These are phyloP conservation scores for Elegia similella DNA, from an alignment of 2,888 invertebrate genomes.

Conservation along the genomic window DNA sequence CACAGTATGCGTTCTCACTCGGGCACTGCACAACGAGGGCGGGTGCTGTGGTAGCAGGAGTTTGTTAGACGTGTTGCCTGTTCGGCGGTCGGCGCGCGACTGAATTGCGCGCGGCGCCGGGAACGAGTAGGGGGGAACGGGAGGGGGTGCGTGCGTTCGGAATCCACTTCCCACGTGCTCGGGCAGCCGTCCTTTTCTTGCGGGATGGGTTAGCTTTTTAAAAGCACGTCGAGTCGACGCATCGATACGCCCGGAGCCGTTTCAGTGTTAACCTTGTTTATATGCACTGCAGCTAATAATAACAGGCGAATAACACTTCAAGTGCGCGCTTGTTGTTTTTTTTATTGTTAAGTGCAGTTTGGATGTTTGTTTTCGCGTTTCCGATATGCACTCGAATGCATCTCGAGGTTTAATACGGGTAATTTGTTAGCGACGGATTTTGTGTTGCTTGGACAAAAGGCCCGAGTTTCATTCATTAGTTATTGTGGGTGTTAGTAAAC, in stretches of 20 bases:
- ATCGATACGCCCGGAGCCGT: slow-evolving; percentile 73
- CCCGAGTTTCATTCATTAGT: not conserved
- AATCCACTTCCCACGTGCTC: slow-evolving; percentile 80
- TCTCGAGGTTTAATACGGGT: not conserved
- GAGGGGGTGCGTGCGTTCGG: slow-evolving; percentile 78
- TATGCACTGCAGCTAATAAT: slow-evolving; percentile 78
- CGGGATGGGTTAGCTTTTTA: slow-evolving; percentile 79
- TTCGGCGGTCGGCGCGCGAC: slow-evolving; percentile 78
- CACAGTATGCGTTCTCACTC: slow-evolving; percentile 72
- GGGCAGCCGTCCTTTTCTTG: slow-evolving; percentile 70
- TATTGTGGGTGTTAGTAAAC: slow-evolving; percentile 1
- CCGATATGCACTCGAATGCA: slow-evolving; percentile 31
- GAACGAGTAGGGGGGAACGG: slow-evolving; percentile 46
- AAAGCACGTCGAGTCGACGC: slow-evolving; percentile 72
- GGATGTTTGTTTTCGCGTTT: slow-evolving; percentile 53
- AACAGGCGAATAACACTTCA: slow-evolving; percentile 67
- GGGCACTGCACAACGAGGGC: slow-evolving; percentile 70
- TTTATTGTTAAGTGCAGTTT: slow-evolving; percentile 55
- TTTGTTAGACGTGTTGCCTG: slow-evolving; percentile 53
- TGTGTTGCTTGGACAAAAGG: not conserved
- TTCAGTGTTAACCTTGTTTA: slow-evolving; percentile 75
- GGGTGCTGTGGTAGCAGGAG: slow-evolving; percentile 40
- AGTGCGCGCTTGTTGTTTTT: slow-evolving; percentile 59
- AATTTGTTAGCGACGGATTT: slow-evolving; percentile 2
- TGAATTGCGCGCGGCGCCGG: slow-evolving; percentile 68